Evolutionary conservation across 2,113 vertebrate species (phyloP), one percentile per base, ranked within the genome.

Genomic region (Cryptomyrus ogoouensis): DNA sequence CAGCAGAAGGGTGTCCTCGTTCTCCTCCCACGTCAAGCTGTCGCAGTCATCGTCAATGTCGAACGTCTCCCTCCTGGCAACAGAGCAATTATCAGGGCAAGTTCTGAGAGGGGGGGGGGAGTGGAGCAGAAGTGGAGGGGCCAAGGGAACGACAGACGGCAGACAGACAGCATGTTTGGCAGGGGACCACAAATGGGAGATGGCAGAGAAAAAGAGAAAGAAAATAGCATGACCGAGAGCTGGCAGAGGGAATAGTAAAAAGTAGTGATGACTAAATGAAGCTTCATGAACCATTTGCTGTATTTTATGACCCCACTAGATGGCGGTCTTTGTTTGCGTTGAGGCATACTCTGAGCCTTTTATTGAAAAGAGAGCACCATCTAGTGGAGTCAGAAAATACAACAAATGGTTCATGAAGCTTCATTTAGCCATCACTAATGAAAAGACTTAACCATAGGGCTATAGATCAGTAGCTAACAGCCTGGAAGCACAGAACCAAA

Each of bases 11-110:
- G 98, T 99, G 62, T 99, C 98, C 89, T 99, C 98, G 0, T 98
- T 99, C 91, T 99, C 98, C 80, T 99, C 98, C 98, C 98, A 99
- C 0, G 97, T 98, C 93, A 99, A 95, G 92, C 98, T 99, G 94
- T 99, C 98, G 19, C 98, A 99, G 95, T 99, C 98, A 0, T 99
- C 98, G 62, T 97, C 96, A 6, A 99, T 97, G 77, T 99, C 98
- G 0, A 98, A 99, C 0, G 97, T 98, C 93, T 99, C 98, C 0
- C 98, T 96, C 93, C 98, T 99, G 89, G 53, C 21, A 93, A 94
- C 94, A 95, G 91, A 95, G 91, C 91, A 92, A 91, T 93, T 94
- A 94, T 95, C 94, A 95, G 95, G 96, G 80, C 93, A 94, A 94
- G 94, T 92, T 95, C 95, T 90, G 90, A 88, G 83, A 24, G n/a